Base-by-base conservation (phyloP, 2,113 vertebrate species). In the Picathartes gymnocephalus region DNA sequence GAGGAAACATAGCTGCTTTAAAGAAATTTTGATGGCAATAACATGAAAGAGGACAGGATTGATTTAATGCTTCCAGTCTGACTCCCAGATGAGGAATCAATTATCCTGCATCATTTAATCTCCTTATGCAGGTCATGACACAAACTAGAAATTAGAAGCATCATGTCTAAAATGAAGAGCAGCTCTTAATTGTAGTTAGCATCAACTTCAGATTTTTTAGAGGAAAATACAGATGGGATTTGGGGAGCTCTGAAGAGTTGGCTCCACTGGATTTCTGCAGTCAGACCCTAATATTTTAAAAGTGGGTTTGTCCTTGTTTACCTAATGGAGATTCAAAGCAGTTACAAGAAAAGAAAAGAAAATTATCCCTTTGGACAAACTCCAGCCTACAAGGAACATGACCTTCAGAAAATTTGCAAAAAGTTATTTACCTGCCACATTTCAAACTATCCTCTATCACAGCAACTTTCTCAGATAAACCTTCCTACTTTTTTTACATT, bases 31-130 rank as follows among this genome's bases (percentile, higher is more conserved):
- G 37, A 27, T 60, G 47, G 54, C 45, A 94, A 48, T 65, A 93
- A 96, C 90, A 71, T 72, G 27, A 86, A 69, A 92, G 71, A 94
- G 68, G 86, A 62, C 28, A 81, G 78, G 83, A 65, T 57, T 96
- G 93, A 97, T 91, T 96, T 96, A 96, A 77, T 83, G 64, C 79
- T 96, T 95, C 70, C 47, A 88, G 78, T 81, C 69, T 92, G 93
- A 96, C 81, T 97, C 86, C 54, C 81, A 92, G 73, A 86, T 88
- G 94, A 96, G 88, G 77, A 96, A 97, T 97, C 96, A 96, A 93
- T 96, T 97, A 93, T 94, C 45, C 88, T 86, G 79, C 25, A 22
- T 82, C 92, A 71, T 91, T 96, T 96, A 95, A 96, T 97, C 94
- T 96, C 83, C 87, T 96, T 97, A 97, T 92, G 74, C 94, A 96